Base-by-base conservation (phyloP, 2,113 vertebrate species). In the Mesembrinibis cayennensis region DNA sequence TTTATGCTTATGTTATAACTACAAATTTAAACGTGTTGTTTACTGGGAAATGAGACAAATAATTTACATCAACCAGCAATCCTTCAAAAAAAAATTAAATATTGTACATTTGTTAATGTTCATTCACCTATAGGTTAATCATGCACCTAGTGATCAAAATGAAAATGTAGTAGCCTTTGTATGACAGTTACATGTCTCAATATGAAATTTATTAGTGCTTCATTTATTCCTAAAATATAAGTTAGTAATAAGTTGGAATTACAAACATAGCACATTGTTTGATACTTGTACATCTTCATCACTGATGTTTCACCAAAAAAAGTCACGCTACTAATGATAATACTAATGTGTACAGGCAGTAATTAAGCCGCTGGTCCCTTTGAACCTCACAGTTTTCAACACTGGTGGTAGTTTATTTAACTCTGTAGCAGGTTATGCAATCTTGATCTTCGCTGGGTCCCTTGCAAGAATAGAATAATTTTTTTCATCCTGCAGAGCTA, bases 401-500 rank as follows among this genome's bases (percentile, higher is more conserved):
- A 20, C 5, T 21, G 4, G 8, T 11, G 5, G 26, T 56, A 53
- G 21, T 13, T 36, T n/a, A 21, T 34, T 70, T 82, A 86, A 76
- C 20, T 42, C 27, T 69, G 71, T 29, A 76, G 71, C 32, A 21
- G 8, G 9, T 63, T 72, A 45, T 50, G 23, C 20, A 47, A 25
- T 52, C 55, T 59, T 2, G 0, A 6, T 17, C 19, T 73, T 82
- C 1, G 1, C 32, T 83, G 13, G 6, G 17, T 56, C 22, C 10
- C 29, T 77, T 53, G 42, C 2, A 67, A 76, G 19, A 65, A 18
- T n/a, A 53, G 27, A 38, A 70, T 4, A 50, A 62, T 3, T 18
- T 23, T 47, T 65, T 53, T 81, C 26, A 79, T 38, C 20, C 70
- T 69, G 36, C 22, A 72, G 36, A 89, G 18, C 44, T 83, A 52